Conservation (phyloP, 2,888 invertebrate genomes). For the Philereme transversata region DNA sequence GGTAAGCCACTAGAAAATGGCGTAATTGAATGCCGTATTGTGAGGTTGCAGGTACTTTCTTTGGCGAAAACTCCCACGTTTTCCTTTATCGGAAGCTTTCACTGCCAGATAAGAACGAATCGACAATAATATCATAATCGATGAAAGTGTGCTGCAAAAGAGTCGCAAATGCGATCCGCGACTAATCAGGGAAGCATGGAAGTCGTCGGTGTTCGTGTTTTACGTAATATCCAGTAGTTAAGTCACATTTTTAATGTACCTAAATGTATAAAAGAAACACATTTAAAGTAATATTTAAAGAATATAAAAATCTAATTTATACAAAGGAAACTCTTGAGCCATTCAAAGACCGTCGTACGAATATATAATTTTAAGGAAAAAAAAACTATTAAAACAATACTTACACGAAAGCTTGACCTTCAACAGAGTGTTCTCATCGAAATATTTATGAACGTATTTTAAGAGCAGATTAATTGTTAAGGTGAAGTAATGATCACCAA, state of each 20-base stretch:
- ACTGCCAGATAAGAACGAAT: constrained; percentile 69
- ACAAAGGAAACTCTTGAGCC: too few relatives aligned
- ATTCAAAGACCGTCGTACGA: too few relatives aligned
- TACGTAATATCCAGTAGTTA: constrained; percentile 1
- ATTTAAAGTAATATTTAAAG: too few relatives aligned
- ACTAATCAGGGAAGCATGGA: constrained; percentile 33
- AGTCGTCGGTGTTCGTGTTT: constrained; percentile 11
- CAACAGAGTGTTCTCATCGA: too few relatives aligned
- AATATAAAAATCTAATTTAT: too few relatives aligned
- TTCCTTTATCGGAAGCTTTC: constrained; percentile 76
- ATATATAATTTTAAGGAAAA: too few relatives aligned
- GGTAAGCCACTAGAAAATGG: constrained; percentile 63
- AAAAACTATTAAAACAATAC: too few relatives aligned
- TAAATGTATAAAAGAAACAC: not conserved
- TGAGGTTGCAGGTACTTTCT: constrained; percentile 66
- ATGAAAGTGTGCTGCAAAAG: constrained; percentile 54
- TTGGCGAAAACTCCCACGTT: constrained; percentile 74
- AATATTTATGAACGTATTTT: too few relatives aligned
- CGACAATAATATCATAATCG: constrained; percentile 63
- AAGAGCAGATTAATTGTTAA: too few relatives aligned
- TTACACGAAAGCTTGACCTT: too few relatives aligned
- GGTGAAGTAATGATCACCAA: too few relatives aligned
- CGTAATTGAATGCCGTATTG: constrained; percentile 55
- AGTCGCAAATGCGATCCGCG: constrained; percentile 33
- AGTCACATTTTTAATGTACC: not conserved